Conservation (phyloP, 2,888 invertebrate genomes). For the Pristionchus maxplancki region DNA sequence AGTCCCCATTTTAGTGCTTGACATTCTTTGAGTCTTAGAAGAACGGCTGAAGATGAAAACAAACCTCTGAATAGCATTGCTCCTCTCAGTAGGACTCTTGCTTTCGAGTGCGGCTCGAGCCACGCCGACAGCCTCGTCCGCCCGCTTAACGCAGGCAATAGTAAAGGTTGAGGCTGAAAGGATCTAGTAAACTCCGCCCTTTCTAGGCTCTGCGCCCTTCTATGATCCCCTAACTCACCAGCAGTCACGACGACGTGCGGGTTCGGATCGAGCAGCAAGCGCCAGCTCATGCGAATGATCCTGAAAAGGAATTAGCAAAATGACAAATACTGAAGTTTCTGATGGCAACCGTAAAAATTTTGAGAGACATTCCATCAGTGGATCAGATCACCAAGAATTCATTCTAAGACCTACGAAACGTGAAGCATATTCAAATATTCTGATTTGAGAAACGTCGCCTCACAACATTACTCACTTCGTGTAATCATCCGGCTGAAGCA, state of each 20-base stretch:
- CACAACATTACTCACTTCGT: slow-evolving; percentile 78
- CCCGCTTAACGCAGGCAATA: slow-evolving; percentile 92
- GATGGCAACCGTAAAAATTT: no score
- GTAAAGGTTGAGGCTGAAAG: slow-evolving; percentile 90
- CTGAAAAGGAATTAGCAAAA: slow-evolving; percentile 22
- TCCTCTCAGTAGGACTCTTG: slow-evolving; percentile 87
- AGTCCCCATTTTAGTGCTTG: neutral
- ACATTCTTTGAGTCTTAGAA: no score
- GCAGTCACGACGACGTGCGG: slow-evolving; percentile 81
- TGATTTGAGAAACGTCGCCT: neutral
- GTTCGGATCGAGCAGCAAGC: slow-evolving; percentile 92
- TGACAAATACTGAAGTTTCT: no score
- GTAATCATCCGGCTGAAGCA: slow-evolving; percentile 83
- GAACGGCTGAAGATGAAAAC: no score
- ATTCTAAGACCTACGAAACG: neutral
- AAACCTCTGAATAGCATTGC: slow-evolving; percentile 84
- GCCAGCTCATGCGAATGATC: slow-evolving; percentile 94
- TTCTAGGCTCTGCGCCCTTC: neutral
- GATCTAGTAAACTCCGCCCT: neutral
- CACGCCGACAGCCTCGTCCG: slow-evolving; percentile 90
- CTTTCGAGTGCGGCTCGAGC: slow-evolving; percentile 92
- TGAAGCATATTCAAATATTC: neutral
- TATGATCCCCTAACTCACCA: slow-evolving; percentile 72
- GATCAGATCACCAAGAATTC: neutral
- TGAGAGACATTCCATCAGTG: no score